phyloP scores from a whole-genome alignment of 2,797 vertebrate genomes.

The Streptopelia turtur region DNA sequence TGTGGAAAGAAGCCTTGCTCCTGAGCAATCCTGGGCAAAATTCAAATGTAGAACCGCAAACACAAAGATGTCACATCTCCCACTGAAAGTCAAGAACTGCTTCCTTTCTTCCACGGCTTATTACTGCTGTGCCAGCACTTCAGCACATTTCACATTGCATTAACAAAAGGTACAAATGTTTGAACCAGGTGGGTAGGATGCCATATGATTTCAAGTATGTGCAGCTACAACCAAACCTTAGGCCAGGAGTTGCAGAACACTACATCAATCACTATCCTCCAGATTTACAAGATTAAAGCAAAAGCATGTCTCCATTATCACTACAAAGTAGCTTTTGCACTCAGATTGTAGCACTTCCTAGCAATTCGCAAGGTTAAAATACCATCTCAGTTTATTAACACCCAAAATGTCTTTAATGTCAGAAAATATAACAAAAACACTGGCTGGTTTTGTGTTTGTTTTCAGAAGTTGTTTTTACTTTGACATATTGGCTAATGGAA shows the following conservation, averaged over 20 bases:
- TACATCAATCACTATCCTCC: neutral
- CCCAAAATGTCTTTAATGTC: neutral
- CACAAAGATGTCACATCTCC: neutral
- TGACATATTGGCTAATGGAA: neutral
- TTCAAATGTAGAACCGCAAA: neutral
- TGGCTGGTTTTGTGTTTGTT: neutral
- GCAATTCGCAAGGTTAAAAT: neutral
- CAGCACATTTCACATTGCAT: neutral
- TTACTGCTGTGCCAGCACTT: neutral
- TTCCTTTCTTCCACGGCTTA: neutral
- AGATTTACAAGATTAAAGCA: neutral
- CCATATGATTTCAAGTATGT: neutral
- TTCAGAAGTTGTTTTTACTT: neutral
- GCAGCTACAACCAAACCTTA: neutral
- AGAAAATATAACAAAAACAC: neutral
- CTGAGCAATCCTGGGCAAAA: neutral
- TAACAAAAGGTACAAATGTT: neutral
- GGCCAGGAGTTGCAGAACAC: neutral
- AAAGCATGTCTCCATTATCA: neutral
- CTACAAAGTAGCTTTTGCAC: neutral
- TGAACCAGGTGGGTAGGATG: neutral
- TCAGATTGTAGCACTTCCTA: neutral
- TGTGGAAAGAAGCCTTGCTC: neutral
- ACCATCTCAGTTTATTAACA: neutral
- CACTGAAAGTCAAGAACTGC: neutral